Percentiles rank a stretch among this genome's conserved stretches.
phyloP scores from a whole-genome alignment of 2,113 vertebrate genomes.

The Gavialis gangeticus region DNA sequence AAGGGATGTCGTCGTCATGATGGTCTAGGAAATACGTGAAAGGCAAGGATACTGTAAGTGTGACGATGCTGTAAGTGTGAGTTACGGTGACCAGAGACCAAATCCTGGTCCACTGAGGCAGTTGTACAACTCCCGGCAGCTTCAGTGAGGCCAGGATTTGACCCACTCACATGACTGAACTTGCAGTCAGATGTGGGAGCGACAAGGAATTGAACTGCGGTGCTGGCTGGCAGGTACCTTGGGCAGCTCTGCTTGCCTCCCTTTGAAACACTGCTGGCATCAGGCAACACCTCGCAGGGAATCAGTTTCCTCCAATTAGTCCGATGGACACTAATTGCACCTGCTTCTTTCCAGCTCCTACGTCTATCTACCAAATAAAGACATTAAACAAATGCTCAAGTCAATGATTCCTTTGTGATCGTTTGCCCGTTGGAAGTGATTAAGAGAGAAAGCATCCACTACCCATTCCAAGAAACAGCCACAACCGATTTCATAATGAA shows the following conservation, averaged over 20 bases:
- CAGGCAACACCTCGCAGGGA: neutral
- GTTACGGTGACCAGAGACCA: neutral
- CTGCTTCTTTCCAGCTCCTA: neutral
- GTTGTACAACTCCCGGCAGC: rapidly evolving
- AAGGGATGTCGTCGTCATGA: no score
- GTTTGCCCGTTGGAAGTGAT: neutral
- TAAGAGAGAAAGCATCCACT: neutral
- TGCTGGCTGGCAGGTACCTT: neutral
- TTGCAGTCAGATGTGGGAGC: neutral
- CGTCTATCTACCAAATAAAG: neutral
- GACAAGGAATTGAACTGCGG: neutral
- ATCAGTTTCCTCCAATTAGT: neutral
- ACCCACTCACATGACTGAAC: neutral
- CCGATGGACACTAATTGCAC: neutral
- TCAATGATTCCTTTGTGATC: neutral
- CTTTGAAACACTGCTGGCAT: neutral
- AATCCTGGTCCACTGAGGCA: neutral
- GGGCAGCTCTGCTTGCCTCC: neutral
- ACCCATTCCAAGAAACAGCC: neutral
- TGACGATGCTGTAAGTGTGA: neutral
- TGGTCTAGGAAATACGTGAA: no score
- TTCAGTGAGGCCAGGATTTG: neutral
- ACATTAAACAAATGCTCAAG: neutral
- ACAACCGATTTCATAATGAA: neutral
- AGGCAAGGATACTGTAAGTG: no score